Evolutionary conservation across 92 coral and sea anemone genomes (phyloP), one percentile per base, ranked within the genome.

Genomic region (Umimayanthus kanabou): DNA sequence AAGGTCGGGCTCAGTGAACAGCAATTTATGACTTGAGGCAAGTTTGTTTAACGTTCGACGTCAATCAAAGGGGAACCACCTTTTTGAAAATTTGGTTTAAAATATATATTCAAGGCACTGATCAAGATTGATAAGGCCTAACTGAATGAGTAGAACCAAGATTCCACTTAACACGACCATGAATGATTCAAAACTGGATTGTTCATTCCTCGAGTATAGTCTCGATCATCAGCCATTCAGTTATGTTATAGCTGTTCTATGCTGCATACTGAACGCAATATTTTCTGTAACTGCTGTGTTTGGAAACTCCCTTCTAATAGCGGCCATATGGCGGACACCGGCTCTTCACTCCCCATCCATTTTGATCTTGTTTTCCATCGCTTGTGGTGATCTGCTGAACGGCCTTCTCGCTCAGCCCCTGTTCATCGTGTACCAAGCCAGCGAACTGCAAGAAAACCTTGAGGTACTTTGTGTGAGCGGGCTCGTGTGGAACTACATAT

Each of bases 331-430:
- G 82, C 28, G 82, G 65, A 78, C 82, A 78, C 82, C 82, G 9
- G 65, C 64, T 49, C 58, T 78, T 78, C 82, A 78, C 22, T 47
- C 82, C 39, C 39, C 82, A 1, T 78, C 82, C 3, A 40, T 78
- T 23, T 9, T 78, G 3, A n/a, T 78, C 22, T 33, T 78, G 9
- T 47, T 39, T 45, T 78, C 82, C 40, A 49, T 78, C 23, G 82
- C 82, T 49, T 78, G 82, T 45, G 82, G 82, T 3, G 82, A 78
- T 20, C 82, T 78, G 13, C 82, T 78, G 37, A 78, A 78, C 6
- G 82, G 82, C 67, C 65, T 78, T 25, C 82, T 78, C 39, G 65
- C 82, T 25, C 82, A 78, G 82, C 82, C 82, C 65, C 15, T 49
- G 39, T 78, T 78, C 37, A 10, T 78, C 64, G 66, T 78, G 39